Evolutionary conservation across 1,140 invertebrate species (phyloP).

Genomic region (Orius insidiosus): DNA sequence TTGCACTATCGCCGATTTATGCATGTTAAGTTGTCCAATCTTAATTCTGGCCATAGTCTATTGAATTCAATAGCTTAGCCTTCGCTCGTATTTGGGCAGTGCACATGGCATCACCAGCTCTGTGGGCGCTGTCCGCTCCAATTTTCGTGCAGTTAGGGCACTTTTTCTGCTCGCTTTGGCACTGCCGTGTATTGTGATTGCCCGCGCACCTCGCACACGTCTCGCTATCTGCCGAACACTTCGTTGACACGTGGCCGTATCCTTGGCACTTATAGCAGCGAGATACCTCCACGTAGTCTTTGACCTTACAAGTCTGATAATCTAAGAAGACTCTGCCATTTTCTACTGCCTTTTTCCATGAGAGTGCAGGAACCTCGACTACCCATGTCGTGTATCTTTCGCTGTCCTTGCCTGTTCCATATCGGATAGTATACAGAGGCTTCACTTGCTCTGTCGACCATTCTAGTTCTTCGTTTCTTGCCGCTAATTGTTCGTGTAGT

Average conservation of each 20-base stretch:
- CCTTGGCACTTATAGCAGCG: constrained; percentile 12
- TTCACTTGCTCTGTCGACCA: background rate
- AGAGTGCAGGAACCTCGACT: background rate
- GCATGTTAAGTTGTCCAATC: background rate
- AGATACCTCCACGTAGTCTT: constrained; percentile 6
- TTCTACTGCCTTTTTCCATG: background rate
- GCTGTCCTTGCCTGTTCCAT: background rate
- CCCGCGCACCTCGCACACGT: too few relatives aligned
- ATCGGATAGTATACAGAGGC: background rate
- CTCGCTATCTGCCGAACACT: too few relatives aligned
- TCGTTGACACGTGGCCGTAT: too few relatives aligned
- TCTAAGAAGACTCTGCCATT: background rate
- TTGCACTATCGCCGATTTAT: background rate
- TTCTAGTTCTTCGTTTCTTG: background rate
- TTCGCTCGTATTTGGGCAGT: too few relatives aligned
- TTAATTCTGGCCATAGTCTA: too few relatives aligned
- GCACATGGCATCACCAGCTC: too few relatives aligned
- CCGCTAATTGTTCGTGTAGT: background rate
- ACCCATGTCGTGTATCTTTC: background rate
- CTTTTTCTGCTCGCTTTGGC: too few relatives aligned
- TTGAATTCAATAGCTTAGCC: too few relatives aligned
- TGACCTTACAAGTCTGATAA: background rate
- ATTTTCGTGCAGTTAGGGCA: too few relatives aligned
- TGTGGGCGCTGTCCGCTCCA: too few relatives aligned
- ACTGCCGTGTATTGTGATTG: too few relatives aligned